A percentile compares a stretch with the other conserved stretches of the same genome.
phyloP scores from a whole-genome alignment of 23 tunicate genomes.

The Ciona savignyi region DNA sequence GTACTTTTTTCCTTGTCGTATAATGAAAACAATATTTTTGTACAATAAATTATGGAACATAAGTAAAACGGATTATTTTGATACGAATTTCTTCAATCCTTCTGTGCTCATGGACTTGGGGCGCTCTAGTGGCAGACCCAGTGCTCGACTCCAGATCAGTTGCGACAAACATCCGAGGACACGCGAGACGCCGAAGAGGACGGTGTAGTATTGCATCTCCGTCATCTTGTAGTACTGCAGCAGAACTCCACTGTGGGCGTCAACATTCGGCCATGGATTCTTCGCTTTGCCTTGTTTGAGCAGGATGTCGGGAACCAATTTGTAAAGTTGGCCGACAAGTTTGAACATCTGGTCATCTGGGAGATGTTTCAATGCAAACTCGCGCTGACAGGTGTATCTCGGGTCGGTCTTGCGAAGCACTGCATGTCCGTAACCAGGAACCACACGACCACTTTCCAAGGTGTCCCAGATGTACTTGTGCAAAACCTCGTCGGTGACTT shows the following conservation, averaged over 20 bases:
- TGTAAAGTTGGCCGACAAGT: conserved; percentile 91
- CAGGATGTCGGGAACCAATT: conserved; percentile 82
- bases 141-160: conserved; percentile 93
- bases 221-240: conserved; percentile 90
- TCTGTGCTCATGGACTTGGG: conserved; percentile 97
- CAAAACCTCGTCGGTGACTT: conserved; percentile 77
- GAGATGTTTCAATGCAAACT: conserved; percentile 97
- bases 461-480: conserved; percentile 94
- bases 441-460: conserved; percentile 88
- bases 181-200: conserved; percentile 92
- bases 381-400: conserved; percentile 95
- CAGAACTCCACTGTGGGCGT: conserved; percentile 99
- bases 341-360: conserved; percentile 97
- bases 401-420: conserved; percentile 97
- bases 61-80: conserved; percentile 15
- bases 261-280: conserved; percentile 99
- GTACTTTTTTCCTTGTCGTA: too few relatives aligned
- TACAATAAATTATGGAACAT: too few relatives aligned
- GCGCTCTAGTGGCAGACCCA: conserved; percentile 89
- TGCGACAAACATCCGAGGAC: conserved; percentile 95
- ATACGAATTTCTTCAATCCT: conserved; percentile 67
- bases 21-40: too few relatives aligned
- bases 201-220: conserved; percentile 97
- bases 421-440: conserved; percentile 99
- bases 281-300: conserved; percentile 95